Percentiles rank a stretch among this genome's conserved stretches.
phyloP scores from a whole-genome alignment of 2,113 vertebrate species.

The Prietella phreatophila region DNA sequence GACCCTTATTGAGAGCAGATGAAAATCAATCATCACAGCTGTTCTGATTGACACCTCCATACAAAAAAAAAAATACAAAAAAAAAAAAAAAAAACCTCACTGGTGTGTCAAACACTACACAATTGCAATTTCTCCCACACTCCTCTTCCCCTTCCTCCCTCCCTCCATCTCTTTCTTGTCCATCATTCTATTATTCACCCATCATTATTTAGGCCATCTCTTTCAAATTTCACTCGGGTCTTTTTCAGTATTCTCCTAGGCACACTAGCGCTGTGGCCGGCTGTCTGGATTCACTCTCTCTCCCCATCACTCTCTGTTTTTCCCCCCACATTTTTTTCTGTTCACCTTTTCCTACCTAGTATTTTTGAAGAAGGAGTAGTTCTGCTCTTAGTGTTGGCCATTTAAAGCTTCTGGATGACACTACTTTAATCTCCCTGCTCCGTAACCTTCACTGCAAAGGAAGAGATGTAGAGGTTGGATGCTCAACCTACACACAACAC shows the following conservation, averaged over 20 bases:
- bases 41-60: conserved; percentile 72
- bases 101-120: conserved; percentile 74
- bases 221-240: conserved; percentile 61
- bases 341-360: conserved; percentile 46
- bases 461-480: conserved; percentile 53
- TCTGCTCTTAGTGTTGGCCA: conserved; percentile 58
- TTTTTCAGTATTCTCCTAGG: conserved; percentile 54
- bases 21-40: conserved; percentile 72
- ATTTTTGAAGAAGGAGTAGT: conserved; percentile 48
- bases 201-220: conserved; percentile 69
- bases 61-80: too few species aligned
- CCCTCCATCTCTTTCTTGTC: conserved; percentile 60
- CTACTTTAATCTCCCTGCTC: conserved; percentile 73
- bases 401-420: conserved; percentile 65
- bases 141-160: conserved; percentile 41
- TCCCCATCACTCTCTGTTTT: neutral
- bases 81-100: too few species aligned
- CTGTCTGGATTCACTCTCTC: conserved; percentile 60
- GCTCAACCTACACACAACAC: conserved; percentile 59
- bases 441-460: conserved; percentile 65
- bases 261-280: conserved; percentile 58
- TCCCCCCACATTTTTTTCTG: neutral
- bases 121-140: conserved; percentile 64
- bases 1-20: conserved; percentile 74
- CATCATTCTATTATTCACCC: conserved; percentile 68